phyloP scores from a whole-genome alignment of 92 coral and sea anemone species.

The Isaurus tuberculatus region DNA sequence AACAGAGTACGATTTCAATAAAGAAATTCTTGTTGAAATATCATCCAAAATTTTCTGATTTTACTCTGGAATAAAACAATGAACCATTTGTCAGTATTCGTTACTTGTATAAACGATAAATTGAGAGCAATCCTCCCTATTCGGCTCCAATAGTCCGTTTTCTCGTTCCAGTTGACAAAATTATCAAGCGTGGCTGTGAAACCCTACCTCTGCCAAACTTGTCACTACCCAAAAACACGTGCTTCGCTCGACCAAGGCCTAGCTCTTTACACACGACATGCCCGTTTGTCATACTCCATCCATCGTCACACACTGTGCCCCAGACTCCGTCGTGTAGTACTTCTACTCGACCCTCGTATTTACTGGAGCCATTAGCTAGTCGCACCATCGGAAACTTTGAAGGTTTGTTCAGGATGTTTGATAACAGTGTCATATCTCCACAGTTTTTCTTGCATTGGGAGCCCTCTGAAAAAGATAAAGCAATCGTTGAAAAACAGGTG shows the following conservation, averaged over 20 bases:
- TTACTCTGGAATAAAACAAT: too few species aligned
- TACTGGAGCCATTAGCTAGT: slow-evolving; percentile 68
- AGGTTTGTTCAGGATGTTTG: slow-evolving; percentile 68
- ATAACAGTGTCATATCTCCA: slow-evolving; percentile 63
- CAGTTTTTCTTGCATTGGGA: slow-evolving; percentile 57
- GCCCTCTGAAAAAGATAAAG: slow-evolving; percentile 47
- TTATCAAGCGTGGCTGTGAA: not conserved
- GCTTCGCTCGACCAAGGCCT: slow-evolving; percentile 78
- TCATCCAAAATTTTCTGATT: too few species aligned
- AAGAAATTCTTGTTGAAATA: too few species aligned
- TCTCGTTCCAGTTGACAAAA: not conserved
- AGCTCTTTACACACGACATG: slow-evolving; percentile 80
- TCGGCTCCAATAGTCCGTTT: not conserved
- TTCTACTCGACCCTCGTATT: slow-evolving; percentile 89
- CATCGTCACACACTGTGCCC: slow-evolving; percentile 92
- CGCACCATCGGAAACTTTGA: slow-evolving; percentile 78
- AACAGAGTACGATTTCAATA: too few species aligned
- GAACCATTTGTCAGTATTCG: too few species aligned
- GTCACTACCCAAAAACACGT: slow-evolving; percentile 56
- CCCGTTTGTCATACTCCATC: slow-evolving; percentile 71
- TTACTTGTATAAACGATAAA: too few species aligned
- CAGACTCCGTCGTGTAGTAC: slow-evolving; percentile 75
- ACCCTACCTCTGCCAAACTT: slow-evolving; percentile 77
- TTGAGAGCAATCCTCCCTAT: too few species aligned
- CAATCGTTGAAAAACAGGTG: not conserved